Evolutionary conservation across 2,113 vertebrate genomes (phyloP), one percentile per base, ranked within the genome.

Genomic region (Saimiri boliviensis): DNA sequence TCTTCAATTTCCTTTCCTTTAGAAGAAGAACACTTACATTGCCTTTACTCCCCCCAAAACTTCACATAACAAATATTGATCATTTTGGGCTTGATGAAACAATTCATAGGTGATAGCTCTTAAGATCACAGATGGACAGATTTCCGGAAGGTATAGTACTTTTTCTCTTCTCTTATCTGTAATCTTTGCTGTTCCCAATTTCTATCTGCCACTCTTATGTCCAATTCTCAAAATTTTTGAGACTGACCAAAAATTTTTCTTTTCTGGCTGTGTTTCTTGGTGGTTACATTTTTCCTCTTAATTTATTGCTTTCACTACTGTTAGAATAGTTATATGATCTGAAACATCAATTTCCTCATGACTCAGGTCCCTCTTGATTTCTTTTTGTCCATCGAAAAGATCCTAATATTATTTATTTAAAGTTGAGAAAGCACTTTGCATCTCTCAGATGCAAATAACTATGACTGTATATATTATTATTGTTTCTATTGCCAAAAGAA

Each of bases 211-310:
- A 52, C 63, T 92, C 86, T 73, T 80, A 86, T 63, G 58, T 60
- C 7, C 88, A 93, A 79, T 91, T 96, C 73, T 86, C 89, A 93
- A 94, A 96, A 80, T 42, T 5, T 42, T 42, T 3, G 90, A 87
- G 14, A 27, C 42, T n/a, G 23, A 14, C 42, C 42, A 37, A 58
- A 80, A 52, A 25, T 4, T 37, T 82, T 92, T 83, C 74, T 92
- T 94, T 77, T 52, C 42, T 42, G 20, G 20, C 27, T 79, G 1
- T 66, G 60, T 86, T 86, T 92, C 81, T 90, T 47, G 17, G 6
- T 66, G 20, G 40, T 63, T 71, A 47, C n/a, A 73, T 42, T 93
- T 82, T 88, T 95, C 40, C 52, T 89, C 86, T 66, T 79, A 32
- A 47, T 86, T 56, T 89, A 60, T 16, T 82, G 10, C 45, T 93